Percentiles rank a stretch among this genome's conserved stretches.
Conservation (phyloP, 2,888 invertebrate species). For the Argynnis bischoffii region DNA sequence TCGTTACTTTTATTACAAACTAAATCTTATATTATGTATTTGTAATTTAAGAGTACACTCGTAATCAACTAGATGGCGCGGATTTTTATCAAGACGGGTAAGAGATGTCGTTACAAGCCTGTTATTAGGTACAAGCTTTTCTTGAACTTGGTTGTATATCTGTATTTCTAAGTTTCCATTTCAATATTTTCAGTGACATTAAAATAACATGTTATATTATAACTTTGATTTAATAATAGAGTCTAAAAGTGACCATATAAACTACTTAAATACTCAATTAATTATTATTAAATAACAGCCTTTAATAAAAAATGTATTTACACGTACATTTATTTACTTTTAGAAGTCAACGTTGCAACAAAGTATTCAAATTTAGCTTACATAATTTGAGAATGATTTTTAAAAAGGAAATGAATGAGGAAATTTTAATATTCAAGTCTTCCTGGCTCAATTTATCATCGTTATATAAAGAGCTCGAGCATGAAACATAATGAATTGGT, state of each 20-base stretch:
- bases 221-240: not conserved
- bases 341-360: not conserved
- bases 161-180: not conserved
- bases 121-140: not conserved
- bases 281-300: too few relatives aligned
- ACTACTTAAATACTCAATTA: too few relatives aligned
- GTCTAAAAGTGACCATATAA: too few relatives aligned
- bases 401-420: slow-evolving; percentile 26
- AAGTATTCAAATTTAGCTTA: not conserved
- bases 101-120: slow-evolving; percentile 6
- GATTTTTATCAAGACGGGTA: not conserved
- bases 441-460: slow-evolving; percentile 62
- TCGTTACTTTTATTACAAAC: not conserved
- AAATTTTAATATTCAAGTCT: slow-evolving; percentile 37
- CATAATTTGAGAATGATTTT: not conserved
- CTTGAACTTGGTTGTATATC: not conserved
- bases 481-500: slow-evolving; percentile 51
- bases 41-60: not conserved
- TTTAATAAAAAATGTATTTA: too few relatives aligned
- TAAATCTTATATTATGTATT: too few relatives aligned
- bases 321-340: too few relatives aligned
- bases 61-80: not conserved
- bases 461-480: slow-evolving; percentile 55
- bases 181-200: not conserved
- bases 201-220: not conserved